Percentiles rank a stretch among this genome's conserved stretches.
phyloP scores from a whole-genome alignment of 2,113 vertebrate genomes.

The Catharus fuscescens region DNA sequence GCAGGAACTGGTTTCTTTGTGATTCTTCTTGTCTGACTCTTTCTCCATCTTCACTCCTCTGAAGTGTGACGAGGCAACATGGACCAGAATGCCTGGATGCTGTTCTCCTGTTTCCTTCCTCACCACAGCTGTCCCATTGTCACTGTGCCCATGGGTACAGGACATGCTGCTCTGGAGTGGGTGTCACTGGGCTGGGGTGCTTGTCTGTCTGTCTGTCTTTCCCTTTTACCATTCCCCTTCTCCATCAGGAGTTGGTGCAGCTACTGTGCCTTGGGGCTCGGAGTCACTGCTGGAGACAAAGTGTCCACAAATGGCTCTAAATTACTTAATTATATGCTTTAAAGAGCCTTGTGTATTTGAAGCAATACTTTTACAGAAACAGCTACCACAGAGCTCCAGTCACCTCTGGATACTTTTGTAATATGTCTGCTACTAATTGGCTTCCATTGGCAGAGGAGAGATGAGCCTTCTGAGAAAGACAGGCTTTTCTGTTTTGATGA shows the following conservation, averaged over 20 bases:
- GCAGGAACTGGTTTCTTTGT: background rate
- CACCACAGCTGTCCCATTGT: background rate
- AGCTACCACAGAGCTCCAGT: background rate
- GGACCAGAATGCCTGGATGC: background rate
- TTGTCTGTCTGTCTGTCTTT: background rate
- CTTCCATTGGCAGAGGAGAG: background rate
- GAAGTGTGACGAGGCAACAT: background rate
- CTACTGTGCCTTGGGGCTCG: background rate
- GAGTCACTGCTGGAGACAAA: background rate
- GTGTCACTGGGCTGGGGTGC: accelerated
- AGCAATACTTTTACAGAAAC: background rate
- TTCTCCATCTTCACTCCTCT: background rate
- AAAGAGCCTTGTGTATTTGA: accelerated
- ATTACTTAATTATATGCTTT: background rate
- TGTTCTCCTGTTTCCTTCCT: background rate
- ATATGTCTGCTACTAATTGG: background rate
- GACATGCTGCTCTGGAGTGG: background rate
- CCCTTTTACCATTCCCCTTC: accelerated
- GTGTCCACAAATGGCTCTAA: background rate
- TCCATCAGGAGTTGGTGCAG: background rate
- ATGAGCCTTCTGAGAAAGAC: background rate
- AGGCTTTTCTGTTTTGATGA: background rate
- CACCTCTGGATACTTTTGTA: background rate
- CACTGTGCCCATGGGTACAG: background rate
- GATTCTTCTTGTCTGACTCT: background rate